Conservation (phyloP, 1,140 invertebrate genomes). For the Danaus plexippus region DNA sequence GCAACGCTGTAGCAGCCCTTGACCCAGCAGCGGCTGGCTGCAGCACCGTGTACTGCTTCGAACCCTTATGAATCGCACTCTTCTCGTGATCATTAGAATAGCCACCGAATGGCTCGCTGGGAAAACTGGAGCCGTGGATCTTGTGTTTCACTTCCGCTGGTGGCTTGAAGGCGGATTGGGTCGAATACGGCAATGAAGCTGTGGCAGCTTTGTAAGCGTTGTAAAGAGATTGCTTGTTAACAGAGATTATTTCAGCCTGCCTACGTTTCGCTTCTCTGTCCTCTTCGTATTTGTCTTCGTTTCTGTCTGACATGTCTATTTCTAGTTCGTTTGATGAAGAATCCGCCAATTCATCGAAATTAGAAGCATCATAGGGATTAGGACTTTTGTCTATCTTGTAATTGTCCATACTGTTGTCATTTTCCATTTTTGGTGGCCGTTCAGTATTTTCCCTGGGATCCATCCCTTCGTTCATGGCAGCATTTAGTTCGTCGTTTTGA, state of each 20-base stretch:
- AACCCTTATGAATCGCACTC: conserved; percentile 41
- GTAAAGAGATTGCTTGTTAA: conserved; percentile 67
- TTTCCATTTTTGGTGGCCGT: conserved; percentile 47
- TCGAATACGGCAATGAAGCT: conserved; percentile 74
- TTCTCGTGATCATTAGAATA: conserved; percentile 60
- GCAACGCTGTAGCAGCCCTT: conserved; percentile 82
- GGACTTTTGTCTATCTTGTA: conserved; percentile 62
- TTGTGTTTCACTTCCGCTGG: conserved; percentile 75
- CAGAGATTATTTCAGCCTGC: conserved; percentile 63
- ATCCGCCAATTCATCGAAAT: conserved; percentile 85
- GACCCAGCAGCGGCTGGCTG: conserved; percentile 85
- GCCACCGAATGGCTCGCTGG: conserved; percentile 54
- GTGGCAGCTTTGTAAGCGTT: conserved; percentile 72
- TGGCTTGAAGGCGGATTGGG: conserved; percentile 82
- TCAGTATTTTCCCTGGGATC: conserved; percentile 37
- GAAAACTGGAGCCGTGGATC: conserved; percentile 58
- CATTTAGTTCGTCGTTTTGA: conserved; percentile 31
- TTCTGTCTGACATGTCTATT: conserved; percentile 82
- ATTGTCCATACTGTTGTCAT: conserved; percentile 57
- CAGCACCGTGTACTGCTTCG: conserved; percentile 85
- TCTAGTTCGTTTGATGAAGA: conserved; percentile 85
- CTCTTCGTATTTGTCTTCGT: conserved; percentile 68
- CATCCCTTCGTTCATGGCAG: conserved; percentile 30
- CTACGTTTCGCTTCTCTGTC: conserved; percentile 58
- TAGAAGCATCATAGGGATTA: conserved; percentile 78